A percentile compares a stretch with the other conserved stretches of the same genome.
Evolutionary conservation across 2,797 vertebrate species (phyloP).

Genomic region (Enteromius paludinosus): DNA sequence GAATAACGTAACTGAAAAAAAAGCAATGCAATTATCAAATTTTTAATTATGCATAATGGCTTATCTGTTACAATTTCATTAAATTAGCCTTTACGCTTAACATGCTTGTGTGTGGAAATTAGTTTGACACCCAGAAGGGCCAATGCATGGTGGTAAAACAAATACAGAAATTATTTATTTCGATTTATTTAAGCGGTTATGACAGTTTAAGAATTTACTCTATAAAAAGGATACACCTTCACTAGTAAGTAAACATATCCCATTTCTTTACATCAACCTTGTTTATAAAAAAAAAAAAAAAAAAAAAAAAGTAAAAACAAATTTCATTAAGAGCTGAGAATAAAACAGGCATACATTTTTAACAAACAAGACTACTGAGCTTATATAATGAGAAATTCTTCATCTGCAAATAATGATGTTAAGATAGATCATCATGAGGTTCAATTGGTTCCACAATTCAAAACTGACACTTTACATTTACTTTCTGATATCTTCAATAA

Average conservation of each 20-base stretch:
- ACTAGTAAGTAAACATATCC: background rate
- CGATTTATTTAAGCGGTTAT: background rate
- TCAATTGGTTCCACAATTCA: background rate
- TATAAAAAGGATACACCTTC: background rate
- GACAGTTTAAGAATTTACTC: background rate
- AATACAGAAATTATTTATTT: background rate
- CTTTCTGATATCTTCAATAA: background rate
- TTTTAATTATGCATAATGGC: background rate
- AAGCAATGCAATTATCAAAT: background rate
- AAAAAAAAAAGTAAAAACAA: background rate
- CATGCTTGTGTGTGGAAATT: background rate
- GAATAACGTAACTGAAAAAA: background rate
- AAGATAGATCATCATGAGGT: background rate
- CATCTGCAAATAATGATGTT: background rate
- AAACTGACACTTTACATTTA: background rate
- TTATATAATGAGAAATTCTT: background rate
- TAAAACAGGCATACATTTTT: background rate
- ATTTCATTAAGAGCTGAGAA: background rate
- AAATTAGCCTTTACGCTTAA: background rate
- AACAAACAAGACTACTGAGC: background rate
- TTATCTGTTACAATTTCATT: background rate
- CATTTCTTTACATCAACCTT: background rate
- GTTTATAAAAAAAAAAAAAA: background rate
- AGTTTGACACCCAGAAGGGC: background rate
- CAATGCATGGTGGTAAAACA: background rate